phyloP scores from a whole-genome alignment of 1,140 invertebrate genomes.

The Cardiocondyla obscurior region DNA sequence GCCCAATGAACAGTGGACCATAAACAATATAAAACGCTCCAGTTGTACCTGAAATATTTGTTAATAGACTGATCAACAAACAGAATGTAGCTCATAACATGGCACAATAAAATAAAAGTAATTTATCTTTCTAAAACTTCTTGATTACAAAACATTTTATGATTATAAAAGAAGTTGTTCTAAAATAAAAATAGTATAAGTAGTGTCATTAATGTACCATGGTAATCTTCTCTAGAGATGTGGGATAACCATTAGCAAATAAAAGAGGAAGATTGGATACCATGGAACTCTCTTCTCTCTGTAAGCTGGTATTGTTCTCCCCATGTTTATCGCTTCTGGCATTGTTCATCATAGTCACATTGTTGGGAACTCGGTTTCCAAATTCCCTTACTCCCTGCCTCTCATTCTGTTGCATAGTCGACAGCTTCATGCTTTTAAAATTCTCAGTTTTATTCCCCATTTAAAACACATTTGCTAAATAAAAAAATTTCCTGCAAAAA shows the following conservation, averaged over 20 bases:
- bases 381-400: slow-evolving; percentile 73
- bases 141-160: background rate
- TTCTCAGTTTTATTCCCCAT: slow-evolving; percentile 64
- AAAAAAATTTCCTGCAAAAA: background rate
- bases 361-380: slow-evolving; percentile 71
- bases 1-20: slow-evolving; percentile 89
- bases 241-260: slow-evolving; percentile 88
- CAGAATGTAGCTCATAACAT: background rate
- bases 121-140: background rate
- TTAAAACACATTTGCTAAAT: background rate
- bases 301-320: slow-evolving; percentile 64
- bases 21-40: slow-evolving; percentile 89
- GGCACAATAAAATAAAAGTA: background rate
- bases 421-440: slow-evolving; percentile 80
- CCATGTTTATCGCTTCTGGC: slow-evolving; percentile 71
- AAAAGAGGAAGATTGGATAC: slow-evolving; percentile 88
- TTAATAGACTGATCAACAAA: background rate
- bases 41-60: slow-evolving; percentile 81
- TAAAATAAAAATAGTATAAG: background rate
- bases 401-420: slow-evolving; percentile 76
- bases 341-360: slow-evolving; percentile 76
- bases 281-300: slow-evolving; percentile 82
- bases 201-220: slow-evolving; percentile 76
- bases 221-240: slow-evolving; percentile 87
- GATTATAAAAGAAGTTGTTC: background rate